phyloP scores from a whole-genome alignment of 2,888 invertebrate species.

The Aproaerema taeniolella region DNA sequence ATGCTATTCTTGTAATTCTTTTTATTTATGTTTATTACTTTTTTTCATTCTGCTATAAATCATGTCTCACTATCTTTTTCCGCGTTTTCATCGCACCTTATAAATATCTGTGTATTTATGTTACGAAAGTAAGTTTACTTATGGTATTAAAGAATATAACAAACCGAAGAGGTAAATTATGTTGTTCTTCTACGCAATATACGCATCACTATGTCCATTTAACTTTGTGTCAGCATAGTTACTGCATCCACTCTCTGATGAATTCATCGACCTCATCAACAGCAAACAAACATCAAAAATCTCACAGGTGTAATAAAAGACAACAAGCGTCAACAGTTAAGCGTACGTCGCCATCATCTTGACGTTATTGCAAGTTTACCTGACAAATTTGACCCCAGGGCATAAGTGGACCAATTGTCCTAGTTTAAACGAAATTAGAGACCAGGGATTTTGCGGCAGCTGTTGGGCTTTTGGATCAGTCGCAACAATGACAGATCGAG shows the following conservation, averaged over 20 bases:
- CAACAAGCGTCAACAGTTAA: slow-evolving; percentile 64
- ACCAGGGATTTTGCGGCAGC: slow-evolving; percentile 95
- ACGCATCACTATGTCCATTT: slow-evolving; percentile 43
- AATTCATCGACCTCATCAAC: slow-evolving; percentile 84
- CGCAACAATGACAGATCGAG: slow-evolving; percentile 93
- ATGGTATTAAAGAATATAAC: too few species aligned
- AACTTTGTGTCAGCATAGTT: slow-evolving; percentile 32
- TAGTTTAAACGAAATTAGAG: slow-evolving; percentile 88
- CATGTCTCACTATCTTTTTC: too few species aligned
- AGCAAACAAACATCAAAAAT: slow-evolving; percentile 76
- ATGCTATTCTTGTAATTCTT: too few species aligned
- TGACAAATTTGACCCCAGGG: slow-evolving; percentile 87
- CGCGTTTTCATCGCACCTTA: too few species aligned
- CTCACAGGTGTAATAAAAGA: slow-evolving; percentile 85
- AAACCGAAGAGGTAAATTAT: too few species aligned
- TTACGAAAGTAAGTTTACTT: too few species aligned
- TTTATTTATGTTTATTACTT: too few species aligned
- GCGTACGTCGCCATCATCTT: slow-evolving; percentile 46
- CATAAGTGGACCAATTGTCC: slow-evolving; percentile 91
- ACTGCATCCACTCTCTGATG: slow-evolving; percentile 80
- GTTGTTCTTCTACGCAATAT: too few species aligned
- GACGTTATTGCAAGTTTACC: slow-evolving; percentile 77
- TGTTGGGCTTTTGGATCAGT: slow-evolving; percentile 97
- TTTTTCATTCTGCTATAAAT: too few species aligned
- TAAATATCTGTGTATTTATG: too few species aligned